Evolutionary conservation across 2,113 vertebrate species (phyloP).

Genomic region (Potamarius usumacintae): DNA sequence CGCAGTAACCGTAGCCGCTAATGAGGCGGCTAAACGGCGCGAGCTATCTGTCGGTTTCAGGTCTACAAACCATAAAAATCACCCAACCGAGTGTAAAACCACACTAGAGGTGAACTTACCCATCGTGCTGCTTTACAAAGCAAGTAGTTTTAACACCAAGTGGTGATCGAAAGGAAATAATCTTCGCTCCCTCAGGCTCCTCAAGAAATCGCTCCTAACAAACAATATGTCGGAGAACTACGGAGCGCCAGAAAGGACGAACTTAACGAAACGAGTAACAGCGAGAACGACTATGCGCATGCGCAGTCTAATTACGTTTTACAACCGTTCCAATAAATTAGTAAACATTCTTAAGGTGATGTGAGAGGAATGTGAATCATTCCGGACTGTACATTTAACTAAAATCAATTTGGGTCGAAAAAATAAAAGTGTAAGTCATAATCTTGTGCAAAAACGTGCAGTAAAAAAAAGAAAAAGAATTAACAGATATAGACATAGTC

Average conservation of each 20-base stretch:
- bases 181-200: conserved; percentile 52
- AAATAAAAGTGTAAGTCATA: background rate
- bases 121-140: conserved; percentile 60
- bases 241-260: conserved; percentile 61
- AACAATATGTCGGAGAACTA: conserved; percentile 75
- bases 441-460: background rate
- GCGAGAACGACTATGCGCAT: background rate
- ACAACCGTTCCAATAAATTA: background rate
- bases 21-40: background rate
- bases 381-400: background rate
- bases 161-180: conserved; percentile 51
- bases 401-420: background rate
- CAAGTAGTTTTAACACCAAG: conserved; percentile 22
- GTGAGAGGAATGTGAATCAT: background rate
- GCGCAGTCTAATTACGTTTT: background rate
- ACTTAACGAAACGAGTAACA: conserved; percentile 39
- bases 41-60: background rate
- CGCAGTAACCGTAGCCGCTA: background rate
- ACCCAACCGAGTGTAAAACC: background rate
- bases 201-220: conserved; percentile 67
- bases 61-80: background rate
- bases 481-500: background rate
- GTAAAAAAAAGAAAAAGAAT: background rate
- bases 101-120: conserved; percentile 61
- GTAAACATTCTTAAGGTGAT: background rate